A percentile compares a stretch with the other conserved stretches of the same genome.
Conservation (phyloP, 2,113 vertebrate species). For the Rhinoptilus africanus region DNA sequence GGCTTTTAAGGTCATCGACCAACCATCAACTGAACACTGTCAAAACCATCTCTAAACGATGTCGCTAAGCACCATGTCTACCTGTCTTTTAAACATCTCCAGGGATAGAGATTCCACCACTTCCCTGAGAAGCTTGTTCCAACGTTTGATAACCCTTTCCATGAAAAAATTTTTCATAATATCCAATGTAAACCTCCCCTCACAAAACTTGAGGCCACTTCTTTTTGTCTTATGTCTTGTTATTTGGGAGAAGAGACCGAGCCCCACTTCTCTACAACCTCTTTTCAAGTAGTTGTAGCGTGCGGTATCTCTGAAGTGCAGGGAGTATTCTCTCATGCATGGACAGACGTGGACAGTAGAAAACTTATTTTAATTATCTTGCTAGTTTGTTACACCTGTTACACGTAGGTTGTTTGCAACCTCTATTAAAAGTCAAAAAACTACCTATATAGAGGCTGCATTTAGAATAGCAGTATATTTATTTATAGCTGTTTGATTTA, state of each 20-base stretch:
- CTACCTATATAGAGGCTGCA: background rate
- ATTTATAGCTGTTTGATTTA: background rate
- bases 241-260: background rate
- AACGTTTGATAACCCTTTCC: background rate
- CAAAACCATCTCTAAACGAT: background rate
- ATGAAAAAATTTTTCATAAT: background rate
- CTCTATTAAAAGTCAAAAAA: background rate
- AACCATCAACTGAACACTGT: background rate
- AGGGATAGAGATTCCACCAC: background rate
- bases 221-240: background rate
- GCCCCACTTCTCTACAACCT: background rate
- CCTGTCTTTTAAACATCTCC: background rate
- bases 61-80: background rate
- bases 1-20: background rate
- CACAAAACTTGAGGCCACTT: background rate
- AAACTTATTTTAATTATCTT: background rate
- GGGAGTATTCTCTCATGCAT: background rate
- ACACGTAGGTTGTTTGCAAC: background rate
- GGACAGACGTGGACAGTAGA: background rate
- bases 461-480: background rate
- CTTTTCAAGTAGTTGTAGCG: background rate
- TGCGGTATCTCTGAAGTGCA: fast-evolving
- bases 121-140: background rate
- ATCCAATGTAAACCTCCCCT: background rate
- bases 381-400: background rate